Base-by-base conservation (phyloP, 1,140 invertebrate genomes). In the Sweltsa coloradensis region DNA sequence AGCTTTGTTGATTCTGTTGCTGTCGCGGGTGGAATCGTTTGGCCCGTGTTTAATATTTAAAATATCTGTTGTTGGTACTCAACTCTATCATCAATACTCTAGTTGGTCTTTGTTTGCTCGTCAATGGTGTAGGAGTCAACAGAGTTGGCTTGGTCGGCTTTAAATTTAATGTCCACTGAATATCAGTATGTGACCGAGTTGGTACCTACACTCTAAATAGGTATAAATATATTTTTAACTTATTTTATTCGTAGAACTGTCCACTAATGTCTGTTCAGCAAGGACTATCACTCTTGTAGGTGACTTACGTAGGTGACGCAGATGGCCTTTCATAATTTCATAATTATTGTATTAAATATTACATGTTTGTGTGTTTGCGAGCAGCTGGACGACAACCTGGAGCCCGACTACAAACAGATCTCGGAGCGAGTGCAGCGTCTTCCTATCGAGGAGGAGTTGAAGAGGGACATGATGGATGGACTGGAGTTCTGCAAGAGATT, bases 401-500 rank as follows among this genome's bases (percentile, higher is more conserved):
- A 79, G 55, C 76, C 76, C 1, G 76, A 78, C 60, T 78, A 71
- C 53, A 66, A 66, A 18, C 72, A 72, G 57, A 79, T 79, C 51
- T 66, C 67, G 0, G 68, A 73, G 51, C 61, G 75, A 27, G 75
- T 79, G 50, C 63, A 57, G 45, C 70, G 69, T 50, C 57, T 79
- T 3, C 75, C 76, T 0, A 70, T 79, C 0, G 56, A 69, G 9
- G 64, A 65, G 13, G 76, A 78, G 51, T 61, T 79, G 2, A 74
- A 73, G 54, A 62, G 62, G 13, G 76, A 79, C 53, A 78, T 79
- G 52, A 68, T 73, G 45, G 76, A 78, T 22, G 76, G 75, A 1
- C 59, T 79, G 14, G 64, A 70, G 42, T 79, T 76, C 60, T 79
- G 76, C 57, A 70, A 73, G 57, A 72, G 78, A 54, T 79, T 79